Conservation (phyloP, 2,797 vertebrate species). For the Sebastolobus altivelis region DNA sequence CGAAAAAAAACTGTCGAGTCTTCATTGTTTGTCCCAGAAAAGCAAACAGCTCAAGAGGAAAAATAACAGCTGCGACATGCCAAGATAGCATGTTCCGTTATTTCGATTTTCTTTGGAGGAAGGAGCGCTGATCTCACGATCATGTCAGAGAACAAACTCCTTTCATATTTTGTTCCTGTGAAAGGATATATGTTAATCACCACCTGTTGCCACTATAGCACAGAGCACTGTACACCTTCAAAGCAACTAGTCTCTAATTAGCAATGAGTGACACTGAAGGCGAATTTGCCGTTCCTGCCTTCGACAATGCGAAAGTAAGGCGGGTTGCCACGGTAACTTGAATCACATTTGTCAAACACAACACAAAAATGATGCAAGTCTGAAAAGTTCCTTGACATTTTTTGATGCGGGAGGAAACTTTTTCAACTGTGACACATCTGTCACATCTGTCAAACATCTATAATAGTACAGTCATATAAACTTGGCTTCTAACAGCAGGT, state of each 20-base stretch:
- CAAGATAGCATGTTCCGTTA: constrained; percentile 20
- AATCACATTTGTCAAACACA: constrained; percentile 7
- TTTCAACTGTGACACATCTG: neutral
- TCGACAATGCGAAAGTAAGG: constrained; percentile 16
- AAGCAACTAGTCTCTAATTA: constrained; percentile 42
- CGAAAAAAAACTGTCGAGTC: constrained; percentile 1
- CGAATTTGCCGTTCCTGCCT: constrained; percentile 20
- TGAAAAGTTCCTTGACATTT: constrained; percentile 25
- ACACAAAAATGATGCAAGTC: neutral
- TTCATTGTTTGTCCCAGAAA: constrained; percentile 60
- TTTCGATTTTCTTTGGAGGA: constrained; percentile 14
- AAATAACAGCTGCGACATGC: constrained; percentile 27
- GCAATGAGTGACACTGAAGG: constrained; percentile 41
- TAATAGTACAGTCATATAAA: neutral
- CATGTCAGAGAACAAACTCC: constrained; percentile 23
- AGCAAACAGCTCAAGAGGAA: constrained; percentile 56
- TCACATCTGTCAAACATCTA: constrained; percentile 7
- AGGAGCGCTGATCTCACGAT: constrained; percentile 30
- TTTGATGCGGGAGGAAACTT: constrained; percentile 25
- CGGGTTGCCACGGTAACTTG: constrained; percentile 21
- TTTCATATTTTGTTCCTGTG: constrained; percentile 18
- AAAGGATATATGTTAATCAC: constrained; percentile 28
- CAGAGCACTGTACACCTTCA: constrained; percentile 17
- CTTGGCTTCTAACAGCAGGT: neutral
- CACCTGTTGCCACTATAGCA: constrained; percentile 35